Evolutionary conservation across 2,797 vertebrate genomes (phyloP), one percentile per base, ranked within the genome.

Genomic region (Stomatorhinus walkeri): DNA sequence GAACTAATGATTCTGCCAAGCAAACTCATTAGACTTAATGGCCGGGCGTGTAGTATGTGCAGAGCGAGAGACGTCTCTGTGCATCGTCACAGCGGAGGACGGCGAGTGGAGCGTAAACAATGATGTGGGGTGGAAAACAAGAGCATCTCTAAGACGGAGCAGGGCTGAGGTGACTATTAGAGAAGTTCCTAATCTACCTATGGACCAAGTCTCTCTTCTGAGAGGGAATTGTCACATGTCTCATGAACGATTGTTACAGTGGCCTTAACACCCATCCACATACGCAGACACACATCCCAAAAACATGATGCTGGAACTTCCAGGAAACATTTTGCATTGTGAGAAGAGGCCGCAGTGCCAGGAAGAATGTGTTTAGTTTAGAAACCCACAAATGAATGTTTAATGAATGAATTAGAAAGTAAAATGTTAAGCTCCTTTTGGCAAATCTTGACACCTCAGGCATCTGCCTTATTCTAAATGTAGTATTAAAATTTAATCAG

Each of bases 1-100:
- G 9, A 1, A 9, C 86, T 87, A 87, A 87, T 64, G 86, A 87
- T 36, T 40, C 24, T 8, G n/a, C 85, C 40, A 19, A 9, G 61
- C 56, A 64, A 46, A n/a, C 56, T 61, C 36, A 87, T 87, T 87
- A 64, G 86, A 22, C 56, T 12, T 87, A 87, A 87, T 87, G 86
- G 56, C 36, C 40, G 19, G 48, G 43, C 4, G 22, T 36, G 32
- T 40, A 61, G 16, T 3, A 3, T 28, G 48, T 10, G 9, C 36
- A 61, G 32, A n/a, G 52, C 1, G 28, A 43, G 28, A 43, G 85
- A 59, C 24, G 28, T 32, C n/a, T 28, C 24, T 24, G 32, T 2
- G 52, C 9, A 12, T 43, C 32, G 32, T 28, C 7, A 32, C 28
- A 2, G 36, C 8, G 9, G 19, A 43, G 32, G 3, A 16, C 32